A percentile compares a stretch with the other conserved stretches of the same genome.
phyloP scores from a whole-genome alignment of 2,113 vertebrate genomes.

The Smithornis capensis region DNA sequence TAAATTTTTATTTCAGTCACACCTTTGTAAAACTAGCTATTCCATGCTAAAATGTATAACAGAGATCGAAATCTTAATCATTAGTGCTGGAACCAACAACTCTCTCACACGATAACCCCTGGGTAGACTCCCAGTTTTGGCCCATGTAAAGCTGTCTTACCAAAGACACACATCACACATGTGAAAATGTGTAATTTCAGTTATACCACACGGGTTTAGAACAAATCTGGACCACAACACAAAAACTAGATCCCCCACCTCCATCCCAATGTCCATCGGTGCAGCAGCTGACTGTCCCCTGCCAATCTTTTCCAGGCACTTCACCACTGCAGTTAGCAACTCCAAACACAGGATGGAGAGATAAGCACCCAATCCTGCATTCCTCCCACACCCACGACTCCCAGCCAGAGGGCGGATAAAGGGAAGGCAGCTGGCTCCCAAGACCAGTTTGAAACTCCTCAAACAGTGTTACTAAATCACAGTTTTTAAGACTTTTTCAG shows the following conservation, averaged over 20 bases:
- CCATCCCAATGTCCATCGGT: background rate
- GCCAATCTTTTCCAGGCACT: background rate
- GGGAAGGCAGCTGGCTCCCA: background rate
- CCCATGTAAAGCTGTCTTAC: background rate
- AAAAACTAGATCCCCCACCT: rapidly evolving
- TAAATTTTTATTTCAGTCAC: constrained; percentile 10
- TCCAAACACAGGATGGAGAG: constrained; percentile 3
- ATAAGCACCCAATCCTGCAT: constrained; percentile 34
- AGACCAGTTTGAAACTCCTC: background rate
- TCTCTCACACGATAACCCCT: background rate
- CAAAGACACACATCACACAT: rapidly evolving
- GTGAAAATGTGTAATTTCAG: rapidly evolving
- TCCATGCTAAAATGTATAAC: background rate
- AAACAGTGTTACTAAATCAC: background rate
- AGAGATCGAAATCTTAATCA: constrained; percentile 21
- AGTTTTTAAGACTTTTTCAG: background rate
- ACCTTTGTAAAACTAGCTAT: constrained; percentile 48
- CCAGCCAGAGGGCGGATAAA: background rate
- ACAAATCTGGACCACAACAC: background rate
- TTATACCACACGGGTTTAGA: rapidly evolving
- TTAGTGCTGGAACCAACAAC: background rate
- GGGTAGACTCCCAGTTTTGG: background rate
- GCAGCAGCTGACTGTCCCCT: background rate
- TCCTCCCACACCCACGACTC: constrained; percentile 54
- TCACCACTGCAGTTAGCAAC: background rate